Percentiles rank a stretch among this genome's conserved stretches.
phyloP scores from a whole-genome alignment of 2,797 vertebrate species.

The Caiman crocodilus region DNA sequence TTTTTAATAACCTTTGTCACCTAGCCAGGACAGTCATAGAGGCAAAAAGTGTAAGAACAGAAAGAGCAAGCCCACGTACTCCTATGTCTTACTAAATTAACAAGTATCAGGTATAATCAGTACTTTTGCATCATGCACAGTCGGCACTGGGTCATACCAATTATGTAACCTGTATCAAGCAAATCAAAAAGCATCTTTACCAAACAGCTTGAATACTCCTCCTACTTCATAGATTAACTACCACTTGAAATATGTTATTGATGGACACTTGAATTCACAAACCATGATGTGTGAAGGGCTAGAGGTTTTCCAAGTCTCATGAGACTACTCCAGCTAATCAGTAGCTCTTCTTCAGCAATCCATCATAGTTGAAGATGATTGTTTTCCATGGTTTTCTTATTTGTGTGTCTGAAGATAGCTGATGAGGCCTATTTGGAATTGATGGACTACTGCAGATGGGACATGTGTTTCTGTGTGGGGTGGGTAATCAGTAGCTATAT shows the following conservation, averaged over 20 bases:
- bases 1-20: background rate
- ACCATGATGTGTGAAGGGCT: background rate
- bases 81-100: background rate
- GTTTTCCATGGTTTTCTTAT: too few relatives aligned
- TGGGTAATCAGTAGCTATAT: too few relatives aligned
- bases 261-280: background rate
- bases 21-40: background rate
- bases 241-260: background rate
- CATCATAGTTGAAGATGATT: too few relatives aligned
- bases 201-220: background rate
- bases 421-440: too few relatives aligned
- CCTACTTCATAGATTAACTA: background rate
- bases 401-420: too few relatives aligned
- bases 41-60: background rate
- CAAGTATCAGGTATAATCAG: background rate
- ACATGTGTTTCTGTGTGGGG: too few relatives aligned
- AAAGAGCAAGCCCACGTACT: background rate
- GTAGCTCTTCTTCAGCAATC: too few relatives aligned
- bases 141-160: accelerated
- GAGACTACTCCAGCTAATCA: background rate
- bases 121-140: background rate
- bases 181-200: accelerated
- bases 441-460: too few relatives aligned
- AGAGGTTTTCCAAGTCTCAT: background rate
- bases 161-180: accelerated